Evolutionary conservation across 2,797 vertebrate species (phyloP).

Genomic region (Bovichtus diacanthus): DNA sequence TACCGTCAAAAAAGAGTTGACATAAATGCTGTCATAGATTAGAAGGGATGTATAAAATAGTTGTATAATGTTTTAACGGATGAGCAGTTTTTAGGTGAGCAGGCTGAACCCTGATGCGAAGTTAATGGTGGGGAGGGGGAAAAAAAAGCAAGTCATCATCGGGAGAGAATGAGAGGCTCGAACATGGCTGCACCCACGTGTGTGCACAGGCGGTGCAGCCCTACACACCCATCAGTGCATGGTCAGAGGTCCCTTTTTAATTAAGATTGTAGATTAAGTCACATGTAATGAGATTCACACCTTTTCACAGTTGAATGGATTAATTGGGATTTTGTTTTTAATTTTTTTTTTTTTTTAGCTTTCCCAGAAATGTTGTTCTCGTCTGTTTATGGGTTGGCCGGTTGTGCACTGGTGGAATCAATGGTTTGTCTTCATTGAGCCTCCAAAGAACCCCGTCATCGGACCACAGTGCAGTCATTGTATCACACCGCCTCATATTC

Average conservation of each 20-base stretch:
- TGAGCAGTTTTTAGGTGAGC: neutral
- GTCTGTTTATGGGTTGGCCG: conserved; percentile 14
- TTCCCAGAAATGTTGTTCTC: neutral
- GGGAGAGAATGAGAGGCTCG: conserved; percentile 67
- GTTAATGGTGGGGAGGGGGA: conserved; percentile 44
- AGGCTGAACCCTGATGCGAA: conserved; percentile 22
- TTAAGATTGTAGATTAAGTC: conserved; percentile 48
- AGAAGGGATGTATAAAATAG: neutral
- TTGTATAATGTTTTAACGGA: neutral
- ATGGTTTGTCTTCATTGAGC: conserved; percentile 49
- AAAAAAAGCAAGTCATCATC: conserved; percentile 82
- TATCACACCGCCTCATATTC: conserved; percentile 46
- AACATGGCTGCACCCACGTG: conserved; percentile 81
- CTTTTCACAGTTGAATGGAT: conserved; percentile 11
- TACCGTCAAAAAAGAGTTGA: conserved; percentile 3
- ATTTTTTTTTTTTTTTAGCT: neutral
- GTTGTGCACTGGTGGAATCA: conserved; percentile 32
- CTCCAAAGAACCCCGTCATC: conserved; percentile 33
- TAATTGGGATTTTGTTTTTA: neutral
- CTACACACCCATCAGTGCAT: conserved; percentile 68
- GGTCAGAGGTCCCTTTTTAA: conserved; percentile 35
- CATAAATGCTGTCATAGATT: neutral
- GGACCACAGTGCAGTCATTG: conserved; percentile 62
- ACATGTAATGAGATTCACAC: conserved; percentile 12
- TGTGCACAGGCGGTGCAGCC: conserved; percentile 49